Base-by-base conservation (phyloP, 2,888 invertebrate genomes). In the Thelaira solivaga region DNA sequence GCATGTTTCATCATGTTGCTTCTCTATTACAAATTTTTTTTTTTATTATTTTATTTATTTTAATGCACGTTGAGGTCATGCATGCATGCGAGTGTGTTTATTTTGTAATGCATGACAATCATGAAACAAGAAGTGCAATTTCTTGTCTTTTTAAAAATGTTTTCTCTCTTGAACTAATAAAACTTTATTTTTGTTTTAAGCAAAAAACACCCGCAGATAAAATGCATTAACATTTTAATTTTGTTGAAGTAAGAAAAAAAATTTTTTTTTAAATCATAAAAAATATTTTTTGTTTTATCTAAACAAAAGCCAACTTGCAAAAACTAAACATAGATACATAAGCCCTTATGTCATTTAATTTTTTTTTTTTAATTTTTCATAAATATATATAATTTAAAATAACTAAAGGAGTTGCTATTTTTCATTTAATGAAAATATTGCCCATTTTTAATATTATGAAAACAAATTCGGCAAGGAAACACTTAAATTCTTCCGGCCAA, bases 101-200 rank as follows among this genome's bases (percentile, higher is more conserved):
- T 62, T 71, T 29, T 55, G 29, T 29, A 45, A 72, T 72, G 62
- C 62, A 72, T 62, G 62, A 72, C 71, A 72, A 62, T 72, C 68
- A 64, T 59, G 57, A 29, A 57, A 61, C 36, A 59, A 59, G 57
- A 59, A 78, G 73, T 77, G 77, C 51, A 69, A 61, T 74, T 74
- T 59, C 78, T 69, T 78, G 74, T 78, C 68, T 61, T 57, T 53
- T 29, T 18, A 53, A 41, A 39, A 67, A 20, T 49, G 62, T 39
- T 13, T 31, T 39, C n/a, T 41, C 5, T 18, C 10, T 11, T 16
- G 5, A 34, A 13, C 34, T 67, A 29, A 20, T n/a, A n/a, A n/a
- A n/a, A n/a, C n/a, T n/a, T 53, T 45, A 43, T 29, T 20, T 45
- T 67, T 34, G 16, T 67, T 24, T 26, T 8, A 43, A 67, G 59